Base-by-base conservation (phyloP, 2,888 invertebrate species). In the Pecten maximus region DNA sequence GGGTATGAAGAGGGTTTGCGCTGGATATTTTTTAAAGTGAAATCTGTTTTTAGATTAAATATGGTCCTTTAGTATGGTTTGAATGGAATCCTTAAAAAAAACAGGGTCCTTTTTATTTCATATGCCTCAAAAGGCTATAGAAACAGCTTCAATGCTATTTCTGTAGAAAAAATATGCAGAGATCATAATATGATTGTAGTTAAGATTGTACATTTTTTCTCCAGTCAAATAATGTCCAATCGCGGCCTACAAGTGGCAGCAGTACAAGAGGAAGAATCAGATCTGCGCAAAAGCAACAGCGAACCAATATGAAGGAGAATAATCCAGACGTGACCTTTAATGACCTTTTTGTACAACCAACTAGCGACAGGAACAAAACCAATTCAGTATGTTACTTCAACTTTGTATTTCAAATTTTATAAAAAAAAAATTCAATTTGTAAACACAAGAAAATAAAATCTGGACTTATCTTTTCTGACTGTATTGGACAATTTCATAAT, bases 251-350 rank as follows among this genome's bases (percentile, higher is more conserved):
- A 12, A 40, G 50, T 40, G 89, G 89, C 3, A 90, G 12, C 39
- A 87, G 48, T 12, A 54, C 28, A 35, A 28, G 87, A 15, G 40
- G 44, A 16, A 88, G 90, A 48, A 50, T 87, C 15, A 74, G 86
- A 48, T 90, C 90, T 40, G 90, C 90, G 8, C 90, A 88, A 88
- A 40, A 44, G 10, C 40, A 88, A 8, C 60, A 87, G 40, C 40
- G 44, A n/a, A 39, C 88, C 23, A 88, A 88, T 28, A 40, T 93
- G n/a, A 93, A 93, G 91, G 92, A 92, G 2, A 92, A 94, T 35
- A 92, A 89, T n/a, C 90, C 92, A 10, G 93, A 93, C 3, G 87
- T 94, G 8, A 93, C 91, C 0, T 92, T 94, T n/a, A 93, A 91
- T 54, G 94, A 94, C 50, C 88, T 94, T 8, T 87, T 94, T 60